These are phyloP conservation scores for Forpus xanthops DNA, from an alignment of 2,797 vertebrate genomes.

Conservation along the genomic window DNA sequence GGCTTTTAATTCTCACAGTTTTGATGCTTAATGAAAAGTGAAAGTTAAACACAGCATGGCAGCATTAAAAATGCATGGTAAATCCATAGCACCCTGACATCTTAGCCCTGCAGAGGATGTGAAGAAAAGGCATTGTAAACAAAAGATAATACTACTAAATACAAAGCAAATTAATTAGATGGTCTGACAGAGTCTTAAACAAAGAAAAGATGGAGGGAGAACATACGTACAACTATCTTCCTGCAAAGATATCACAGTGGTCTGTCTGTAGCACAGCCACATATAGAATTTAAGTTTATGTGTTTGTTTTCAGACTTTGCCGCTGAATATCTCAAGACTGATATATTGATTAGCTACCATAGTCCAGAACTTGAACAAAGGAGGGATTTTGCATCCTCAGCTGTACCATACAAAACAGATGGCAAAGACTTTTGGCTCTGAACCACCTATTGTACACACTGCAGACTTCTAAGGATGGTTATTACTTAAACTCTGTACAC, in stretches of 20 bases:
- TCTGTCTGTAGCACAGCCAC: not conserved
- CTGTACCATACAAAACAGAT: not conserved
- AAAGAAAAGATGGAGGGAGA: slow-evolving; percentile 43
- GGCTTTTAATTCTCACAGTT: slow-evolving; percentile 80
- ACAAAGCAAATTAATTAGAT: slow-evolving; percentile 62
- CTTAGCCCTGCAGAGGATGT: slow-evolving; percentile 67
- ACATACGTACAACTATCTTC: slow-evolving; percentile 35
- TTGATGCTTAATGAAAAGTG: slow-evolving; percentile 82
- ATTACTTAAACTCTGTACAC: not conserved
- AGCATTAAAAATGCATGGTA: slow-evolving; percentile 77
- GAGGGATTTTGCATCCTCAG: not conserved
- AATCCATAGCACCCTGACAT: slow-evolving; percentile 72
- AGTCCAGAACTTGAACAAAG: not conserved
- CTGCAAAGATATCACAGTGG: slow-evolving; percentile 22
- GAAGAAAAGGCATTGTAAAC: slow-evolving; percentile 68
- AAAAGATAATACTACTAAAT: slow-evolving; percentile 64
- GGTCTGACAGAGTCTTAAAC: slow-evolving; percentile 32
- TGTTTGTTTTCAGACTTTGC: not conserved
- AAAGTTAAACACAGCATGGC: slow-evolving; percentile 82
- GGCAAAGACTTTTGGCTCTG: not conserved
- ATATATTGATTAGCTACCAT: not conserved
- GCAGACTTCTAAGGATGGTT: not conserved
- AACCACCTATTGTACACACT: not conserved
- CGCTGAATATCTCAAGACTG: not conserved
- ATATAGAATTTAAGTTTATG: not conserved